Evolutionary conservation across 2,888 invertebrate genomes (phyloP).

Genomic region (Nomada lathburiana): DNA sequence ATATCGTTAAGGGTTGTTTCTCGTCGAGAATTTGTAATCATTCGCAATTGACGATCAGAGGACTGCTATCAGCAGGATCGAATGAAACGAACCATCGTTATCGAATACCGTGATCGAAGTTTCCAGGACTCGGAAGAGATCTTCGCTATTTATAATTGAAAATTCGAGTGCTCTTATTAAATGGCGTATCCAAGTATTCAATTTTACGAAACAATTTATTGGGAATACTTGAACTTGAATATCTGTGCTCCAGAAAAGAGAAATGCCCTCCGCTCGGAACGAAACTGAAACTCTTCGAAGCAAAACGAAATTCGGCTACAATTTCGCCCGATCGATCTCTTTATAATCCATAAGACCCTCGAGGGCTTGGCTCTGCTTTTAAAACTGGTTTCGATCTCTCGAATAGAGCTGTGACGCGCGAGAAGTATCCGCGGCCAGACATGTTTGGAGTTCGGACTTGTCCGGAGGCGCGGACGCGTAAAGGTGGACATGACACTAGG

Average conservation of each 20-base stretch:
- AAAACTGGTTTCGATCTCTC: conserved; percentile 53
- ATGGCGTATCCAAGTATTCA: not conserved
- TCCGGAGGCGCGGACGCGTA: conserved; percentile 83
- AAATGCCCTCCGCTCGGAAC: not conserved
- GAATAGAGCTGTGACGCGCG: conserved; percentile 81
- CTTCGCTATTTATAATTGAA: no score
- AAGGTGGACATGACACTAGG: conserved; percentile 83
- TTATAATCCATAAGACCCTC: conserved; percentile 1
- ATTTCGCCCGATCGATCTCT: not conserved
- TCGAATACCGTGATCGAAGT: no score
- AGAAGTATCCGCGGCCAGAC: conserved; percentile 72
- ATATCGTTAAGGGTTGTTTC: not conserved
- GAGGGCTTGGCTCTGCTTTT: not conserved
- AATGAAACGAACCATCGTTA: no score
- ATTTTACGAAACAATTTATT: no score
- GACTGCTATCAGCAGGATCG: not conserved
- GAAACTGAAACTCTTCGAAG: not conserved
- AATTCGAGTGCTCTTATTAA: not conserved
- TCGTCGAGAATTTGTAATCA: not conserved
- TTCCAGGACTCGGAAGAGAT: no score
- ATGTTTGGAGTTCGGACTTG: conserved; percentile 81
- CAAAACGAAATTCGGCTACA: not conserved
- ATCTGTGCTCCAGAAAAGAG: not conserved
- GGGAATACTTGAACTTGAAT: not conserved
- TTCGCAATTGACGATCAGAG: not conserved